Evolutionary conservation across 30 jellyfish, hydroid and myxozoan species (phyloP), one percentile per base, ranked within the genome.

Genomic region (Aurelia sp.): DNA sequence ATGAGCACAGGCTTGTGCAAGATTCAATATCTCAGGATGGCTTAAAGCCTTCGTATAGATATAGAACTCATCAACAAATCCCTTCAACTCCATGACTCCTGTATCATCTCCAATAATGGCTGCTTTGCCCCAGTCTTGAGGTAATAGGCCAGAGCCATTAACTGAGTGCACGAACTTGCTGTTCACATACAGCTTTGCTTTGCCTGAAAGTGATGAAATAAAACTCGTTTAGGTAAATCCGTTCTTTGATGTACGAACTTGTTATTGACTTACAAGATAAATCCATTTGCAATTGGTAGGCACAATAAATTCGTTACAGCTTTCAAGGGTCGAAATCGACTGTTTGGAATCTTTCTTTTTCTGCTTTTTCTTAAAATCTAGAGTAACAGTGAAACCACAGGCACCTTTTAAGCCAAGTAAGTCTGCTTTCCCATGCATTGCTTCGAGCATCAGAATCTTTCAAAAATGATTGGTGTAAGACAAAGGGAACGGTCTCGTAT

Each of bases 1-100:
- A 75, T 95, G 78, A n/a, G 90, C 67, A 65, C 99, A 95, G 51
- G 99, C 92, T 66, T 85, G 90, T n/a, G 95, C 99, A 88, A 95
- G 85, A 51, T 85, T 82, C 51, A 68, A 38, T 16, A 95, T 84
- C 74, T 95, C 99, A 52, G 90, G 80, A 16, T 76, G 91, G 27
- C 97, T 75, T 13, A 95, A 72, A 5, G 99, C 97, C 44, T 73
- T 90, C 3, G 97, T 78, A 88, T 83, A 89, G 21, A 95, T 89
- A 47, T 75, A 86, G 72, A 95, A 95, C 82, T 95, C 99, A 63
- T 95, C 99, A 19, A 95, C 77, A 33, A 85, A 60, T 51, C 99
- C 99, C 18, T 95, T 72, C 17, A 95, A 67, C 16, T 86, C 97
- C 88, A 90, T 82, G 16, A 71, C 97, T 17, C 89, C 97, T 19